Evolutionary conservation across 2,888 invertebrate genomes (phyloP).

Genomic region (Alitta virens): DNA sequence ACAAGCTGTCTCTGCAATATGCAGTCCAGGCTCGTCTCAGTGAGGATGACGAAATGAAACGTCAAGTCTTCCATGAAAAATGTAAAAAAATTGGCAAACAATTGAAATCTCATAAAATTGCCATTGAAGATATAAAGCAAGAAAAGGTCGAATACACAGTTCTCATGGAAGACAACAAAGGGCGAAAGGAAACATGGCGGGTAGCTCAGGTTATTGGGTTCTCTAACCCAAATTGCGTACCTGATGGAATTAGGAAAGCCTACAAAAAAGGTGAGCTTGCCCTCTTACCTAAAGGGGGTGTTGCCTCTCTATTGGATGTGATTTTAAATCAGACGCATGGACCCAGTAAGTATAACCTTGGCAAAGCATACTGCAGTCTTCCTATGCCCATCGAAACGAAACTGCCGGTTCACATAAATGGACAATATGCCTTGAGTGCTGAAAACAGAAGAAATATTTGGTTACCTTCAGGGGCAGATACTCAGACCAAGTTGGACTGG

Average conservation of each 20-base stretch:
- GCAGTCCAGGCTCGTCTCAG: slow-evolving; percentile 17
- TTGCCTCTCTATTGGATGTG: slow-evolving; percentile 23
- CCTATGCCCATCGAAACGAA: slow-evolving; percentile 28
- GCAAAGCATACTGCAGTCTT: slow-evolving; percentile 28
- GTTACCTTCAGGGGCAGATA: slow-evolving; percentile 24
- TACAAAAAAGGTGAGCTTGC: background rate
- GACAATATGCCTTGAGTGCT: slow-evolving; percentile 39
- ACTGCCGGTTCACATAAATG: slow-evolving; percentile 47
- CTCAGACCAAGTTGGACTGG: slow-evolving; percentile 32
- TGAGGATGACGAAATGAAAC: slow-evolving; percentile 11
- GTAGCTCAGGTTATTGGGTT: slow-evolving; percentile 37
- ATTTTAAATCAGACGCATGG: slow-evolving; percentile 28
- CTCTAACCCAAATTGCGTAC: slow-evolving; percentile 3
- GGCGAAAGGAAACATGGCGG: slow-evolving; percentile 30
- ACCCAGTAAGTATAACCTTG: slow-evolving; percentile 4
- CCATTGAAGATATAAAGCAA: background rate
- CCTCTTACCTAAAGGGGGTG: slow-evolving; percentile 27
- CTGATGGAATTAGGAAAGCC: slow-evolving; percentile 21
- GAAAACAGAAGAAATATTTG: slow-evolving; percentile 37
- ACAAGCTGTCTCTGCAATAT: slow-evolving; percentile 18
- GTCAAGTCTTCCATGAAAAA: slow-evolving; percentile 2
- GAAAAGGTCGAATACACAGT: slow-evolving; percentile 9
- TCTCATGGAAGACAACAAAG: slow-evolving; percentile 18
- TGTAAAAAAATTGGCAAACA: slow-evolving; percentile 1
- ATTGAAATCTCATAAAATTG: background rate